These are phyloP conservation scores for Cyclargus thomasi DNA, from an alignment of 1,140 invertebrate species.

Conservation along the genomic window DNA sequence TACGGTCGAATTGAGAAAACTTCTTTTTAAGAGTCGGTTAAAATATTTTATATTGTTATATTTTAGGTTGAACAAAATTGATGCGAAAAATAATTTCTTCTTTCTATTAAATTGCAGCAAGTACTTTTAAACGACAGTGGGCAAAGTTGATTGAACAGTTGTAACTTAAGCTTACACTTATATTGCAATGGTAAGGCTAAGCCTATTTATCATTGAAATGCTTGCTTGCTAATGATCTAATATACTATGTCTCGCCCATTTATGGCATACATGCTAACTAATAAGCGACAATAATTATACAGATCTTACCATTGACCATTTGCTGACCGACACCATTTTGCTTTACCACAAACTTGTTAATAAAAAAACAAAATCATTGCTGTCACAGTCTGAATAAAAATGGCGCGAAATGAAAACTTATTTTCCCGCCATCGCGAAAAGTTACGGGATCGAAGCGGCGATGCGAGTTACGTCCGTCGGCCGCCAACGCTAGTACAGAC, in stretches of 20 bases:
- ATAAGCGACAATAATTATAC: conserved; percentile 1
- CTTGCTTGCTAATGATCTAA: neutral
- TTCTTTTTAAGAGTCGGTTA: too few relatives aligned
- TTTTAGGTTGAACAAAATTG: too few relatives aligned
- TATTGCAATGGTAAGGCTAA: neutral
- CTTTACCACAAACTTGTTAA: conserved; percentile 21
- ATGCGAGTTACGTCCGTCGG: conserved; percentile 32
- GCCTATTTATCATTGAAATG: neutral
- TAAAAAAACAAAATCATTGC: conserved; percentile 26
- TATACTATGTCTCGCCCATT: neutral
- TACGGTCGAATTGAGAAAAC: too few relatives aligned
- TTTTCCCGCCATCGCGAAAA: conserved; percentile 56
- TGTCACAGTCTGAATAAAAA: conserved; percentile 17
- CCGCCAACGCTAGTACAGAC: conserved; percentile 39
- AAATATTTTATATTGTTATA: too few relatives aligned
- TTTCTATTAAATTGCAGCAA: too few relatives aligned
- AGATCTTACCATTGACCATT: conserved; percentile 1
- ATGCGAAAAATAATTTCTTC: too few relatives aligned
- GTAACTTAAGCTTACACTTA: neutral
- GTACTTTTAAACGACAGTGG: too few relatives aligned
- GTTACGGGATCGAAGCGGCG: conserved; percentile 40
- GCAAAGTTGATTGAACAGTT: too few relatives aligned
- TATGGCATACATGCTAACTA: neutral
- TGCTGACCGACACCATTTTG: neutral
- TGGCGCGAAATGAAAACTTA: conserved; percentile 21